Percentiles rank a stretch among this genome's conserved stretches.
These are phyloP conservation scores for Alethe diademata DNA, from an alignment of 2,113 vertebrate genomes.

Conservation along the genomic window DNA sequence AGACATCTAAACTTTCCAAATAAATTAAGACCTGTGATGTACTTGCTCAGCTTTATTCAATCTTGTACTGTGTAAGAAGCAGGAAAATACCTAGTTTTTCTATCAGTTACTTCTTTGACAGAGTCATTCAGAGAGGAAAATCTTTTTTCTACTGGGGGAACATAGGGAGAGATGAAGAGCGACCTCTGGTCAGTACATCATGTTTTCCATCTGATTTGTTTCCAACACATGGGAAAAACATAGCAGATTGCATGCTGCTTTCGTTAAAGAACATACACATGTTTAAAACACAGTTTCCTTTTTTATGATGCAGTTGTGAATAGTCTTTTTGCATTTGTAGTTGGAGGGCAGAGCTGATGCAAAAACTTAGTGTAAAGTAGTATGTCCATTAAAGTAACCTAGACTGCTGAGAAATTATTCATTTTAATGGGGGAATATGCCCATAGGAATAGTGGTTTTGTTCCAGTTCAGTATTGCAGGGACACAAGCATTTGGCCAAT, in stretches of 20 bases:
- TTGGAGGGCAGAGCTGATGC: slow-evolving; percentile 62
- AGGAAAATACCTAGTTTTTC: not conserved
- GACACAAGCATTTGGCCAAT: not conserved
- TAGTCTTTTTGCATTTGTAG: slow-evolving; percentile 65
- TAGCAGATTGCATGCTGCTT: slow-evolving; percentile 55
- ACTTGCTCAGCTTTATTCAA: not conserved
- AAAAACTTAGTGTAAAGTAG: slow-evolving; percentile 51
- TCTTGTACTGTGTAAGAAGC: not conserved
- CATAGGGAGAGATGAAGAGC: not conserved
- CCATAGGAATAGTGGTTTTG: not conserved
- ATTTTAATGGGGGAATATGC: not conserved
- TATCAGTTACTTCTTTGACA: not conserved
- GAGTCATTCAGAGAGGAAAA: not conserved
- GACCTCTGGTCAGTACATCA: not conserved
- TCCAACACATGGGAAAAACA: slow-evolving; percentile 57
- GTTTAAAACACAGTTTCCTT: slow-evolving; percentile 67
- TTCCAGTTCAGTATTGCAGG: not conserved
- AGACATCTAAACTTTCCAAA: not conserved
- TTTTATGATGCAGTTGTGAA: slow-evolving; percentile 63
- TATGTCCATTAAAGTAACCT: slow-evolving; percentile 54
- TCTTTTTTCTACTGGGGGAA: not conserved
- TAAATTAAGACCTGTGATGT: not conserved
- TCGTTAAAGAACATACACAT: slow-evolving; percentile 47
- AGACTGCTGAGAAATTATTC: slow-evolving; percentile 30
- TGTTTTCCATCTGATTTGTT: slow-evolving; percentile 59